Percentiles rank a stretch among this genome's conserved stretches.
phyloP scores from a whole-genome alignment of 2,888 invertebrate species.

The Silvanus unidentatus region DNA sequence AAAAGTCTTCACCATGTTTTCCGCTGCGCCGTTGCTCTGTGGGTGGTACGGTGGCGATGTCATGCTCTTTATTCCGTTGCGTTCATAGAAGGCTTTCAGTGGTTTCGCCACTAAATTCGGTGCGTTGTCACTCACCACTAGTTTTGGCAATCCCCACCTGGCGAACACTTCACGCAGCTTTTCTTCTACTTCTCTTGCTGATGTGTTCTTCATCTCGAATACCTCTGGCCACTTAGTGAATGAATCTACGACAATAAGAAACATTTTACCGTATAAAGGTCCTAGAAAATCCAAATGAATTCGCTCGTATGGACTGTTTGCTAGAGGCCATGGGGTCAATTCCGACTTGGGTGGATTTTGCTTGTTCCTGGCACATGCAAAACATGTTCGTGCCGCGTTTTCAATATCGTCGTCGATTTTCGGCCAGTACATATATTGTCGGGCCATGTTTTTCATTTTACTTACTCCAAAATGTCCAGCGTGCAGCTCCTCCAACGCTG shows the following conservation, averaged over 20 bases:
- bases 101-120: too few species aligned
- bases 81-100: too few species aligned
- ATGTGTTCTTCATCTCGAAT: conserved; percentile 5
- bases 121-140: too few species aligned
- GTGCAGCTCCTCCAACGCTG: conserved; percentile 3
- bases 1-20: too few species aligned
- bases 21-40: too few species aligned
- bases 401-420: conserved; percentile 6
- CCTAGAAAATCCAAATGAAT: conserved; percentile 10
- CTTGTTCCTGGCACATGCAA: not conserved
- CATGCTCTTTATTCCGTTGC: too few species aligned
- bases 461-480: conserved; percentile 6
- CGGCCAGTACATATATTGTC: conserved; percentile 5
- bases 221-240: conserved; percentile 10
- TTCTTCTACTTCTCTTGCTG: conserved; percentile 2
- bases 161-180: conserved; percentile 8
- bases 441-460: conserved; percentile 4
- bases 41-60: too few species aligned
- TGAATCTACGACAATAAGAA: conserved; percentile 4
- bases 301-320: not conserved
- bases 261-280: conserved; percentile 5
- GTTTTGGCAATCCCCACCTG: not conserved
- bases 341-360: not conserved
- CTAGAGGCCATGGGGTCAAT: not conserved
- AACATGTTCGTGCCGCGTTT: not conserved